These are phyloP conservation scores for Brachyopa scutellaris DNA, from an alignment of 2,888 invertebrate species.

Conservation along the genomic window DNA sequence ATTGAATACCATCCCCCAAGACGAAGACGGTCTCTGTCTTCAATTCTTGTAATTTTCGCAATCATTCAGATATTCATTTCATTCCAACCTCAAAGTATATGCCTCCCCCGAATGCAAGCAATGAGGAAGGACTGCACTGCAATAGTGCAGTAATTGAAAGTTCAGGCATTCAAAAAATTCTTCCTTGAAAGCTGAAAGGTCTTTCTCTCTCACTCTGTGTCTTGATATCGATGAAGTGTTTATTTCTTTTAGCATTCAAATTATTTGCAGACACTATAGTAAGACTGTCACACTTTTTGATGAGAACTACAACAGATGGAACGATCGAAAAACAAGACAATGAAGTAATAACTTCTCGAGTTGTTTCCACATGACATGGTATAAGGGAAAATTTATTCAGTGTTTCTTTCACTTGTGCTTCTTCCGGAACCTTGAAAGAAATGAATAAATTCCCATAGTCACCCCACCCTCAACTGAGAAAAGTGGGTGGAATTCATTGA, in stretches of 20 bases:
- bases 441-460: conserved; percentile 18
- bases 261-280: neutral
- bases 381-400: conserved; percentile 3
- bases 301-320: neutral
- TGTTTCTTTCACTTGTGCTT: neutral
- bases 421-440: conserved; percentile 7
- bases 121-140: too few species aligned
- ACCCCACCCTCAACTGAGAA: neutral
- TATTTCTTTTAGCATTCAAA: conserved; percentile 8
- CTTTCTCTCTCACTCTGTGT: neutral
- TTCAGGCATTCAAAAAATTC: conserved; percentile 1
- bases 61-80: conserved; percentile 15
- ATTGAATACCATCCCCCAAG: conserved; percentile 52
- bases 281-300: neutral
- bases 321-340: neutral
- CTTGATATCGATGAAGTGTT: neutral
- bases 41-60: conserved; percentile 10
- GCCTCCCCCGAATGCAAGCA: too few species aligned
- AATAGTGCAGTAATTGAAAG: neutral
- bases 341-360: conserved; percentile 25
- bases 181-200: neutral
- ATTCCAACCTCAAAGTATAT: neutral
- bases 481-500: conserved; percentile 5
- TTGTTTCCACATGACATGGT: neutral
- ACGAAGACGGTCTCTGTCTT: conserved; percentile 34